A percentile compares a stretch with the other conserved stretches of the same genome.
Conservation (phyloP, 1,140 invertebrate species). For the Philotrypesis tridentata region DNA sequence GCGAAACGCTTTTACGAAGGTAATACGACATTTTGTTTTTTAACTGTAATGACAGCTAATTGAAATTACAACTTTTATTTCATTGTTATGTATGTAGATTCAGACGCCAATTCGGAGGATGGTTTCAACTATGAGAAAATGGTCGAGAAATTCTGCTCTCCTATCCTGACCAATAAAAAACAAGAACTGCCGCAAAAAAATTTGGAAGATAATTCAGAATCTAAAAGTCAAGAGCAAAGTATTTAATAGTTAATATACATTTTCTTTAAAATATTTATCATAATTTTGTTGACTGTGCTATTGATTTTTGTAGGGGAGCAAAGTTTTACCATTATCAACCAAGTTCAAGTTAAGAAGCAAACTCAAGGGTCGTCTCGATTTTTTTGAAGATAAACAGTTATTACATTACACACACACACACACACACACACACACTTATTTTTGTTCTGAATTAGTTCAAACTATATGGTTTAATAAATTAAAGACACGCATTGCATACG, state of each 20-base stretch:
- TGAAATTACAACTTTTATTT: no score
- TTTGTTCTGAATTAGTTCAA: no score
- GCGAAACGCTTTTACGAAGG: constrained; percentile 34
- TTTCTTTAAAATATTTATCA: not conserved
- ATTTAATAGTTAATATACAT: not conserved
- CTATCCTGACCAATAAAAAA: not conserved
- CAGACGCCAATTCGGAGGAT: constrained; percentile 31
- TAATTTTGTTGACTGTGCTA: not conserved
- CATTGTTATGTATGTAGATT: constrained; percentile 32
- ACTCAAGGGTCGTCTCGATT: not conserved
- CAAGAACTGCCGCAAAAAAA: not conserved
- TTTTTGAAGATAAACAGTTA: constrained; percentile 12
- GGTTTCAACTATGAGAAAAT: constrained; percentile 40
- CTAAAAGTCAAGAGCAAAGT: constrained; percentile 8
- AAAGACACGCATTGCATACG: no score
- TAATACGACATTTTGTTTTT: not conserved
- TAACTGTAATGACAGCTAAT: no score
- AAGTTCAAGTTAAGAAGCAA: not conserved
- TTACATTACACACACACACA: no score
- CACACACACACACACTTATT: no score
- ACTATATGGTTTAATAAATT: no score
- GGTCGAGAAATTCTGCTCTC: constrained; percentile 24
- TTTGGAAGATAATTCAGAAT: not conserved
- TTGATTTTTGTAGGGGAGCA: not conserved
- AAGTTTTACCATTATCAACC: not conserved